phyloP scores from a whole-genome alignment of 2,888 invertebrate genomes.

The Clepsis dumicolana region DNA sequence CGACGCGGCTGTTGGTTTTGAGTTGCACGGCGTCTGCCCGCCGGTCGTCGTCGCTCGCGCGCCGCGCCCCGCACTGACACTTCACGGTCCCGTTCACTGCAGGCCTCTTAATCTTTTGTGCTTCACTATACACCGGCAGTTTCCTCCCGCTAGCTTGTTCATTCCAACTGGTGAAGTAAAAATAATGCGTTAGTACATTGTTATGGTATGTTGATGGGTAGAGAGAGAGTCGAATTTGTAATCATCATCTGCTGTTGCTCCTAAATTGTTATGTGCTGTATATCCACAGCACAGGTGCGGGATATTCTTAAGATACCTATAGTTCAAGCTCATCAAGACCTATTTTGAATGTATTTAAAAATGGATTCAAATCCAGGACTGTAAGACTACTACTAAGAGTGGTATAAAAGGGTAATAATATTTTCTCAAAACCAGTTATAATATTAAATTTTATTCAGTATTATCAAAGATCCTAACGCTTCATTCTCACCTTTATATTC shows the following conservation, averaged over 20 bases:
- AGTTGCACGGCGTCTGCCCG: slow-evolving; percentile 68
- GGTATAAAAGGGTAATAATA: no score
- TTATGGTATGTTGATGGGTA: not conserved
- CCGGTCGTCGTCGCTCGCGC: slow-evolving; percentile 62
- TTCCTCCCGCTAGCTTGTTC: slow-evolving; percentile 83
- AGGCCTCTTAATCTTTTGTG: slow-evolving; percentile 84
- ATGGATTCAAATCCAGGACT: no score
- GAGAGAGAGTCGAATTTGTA: no score
- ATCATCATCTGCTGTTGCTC: no score
- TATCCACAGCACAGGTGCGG: no score
- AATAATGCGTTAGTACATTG: slow-evolving; percentile 24
- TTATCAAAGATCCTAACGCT: slow-evolving; percentile 1
- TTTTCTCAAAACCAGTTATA: no score
- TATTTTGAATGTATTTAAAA: no score
- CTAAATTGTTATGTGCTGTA: no score
- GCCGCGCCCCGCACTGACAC: slow-evolving; percentile 79
- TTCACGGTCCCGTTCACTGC: slow-evolving; percentile 75
- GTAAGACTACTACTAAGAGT: no score
- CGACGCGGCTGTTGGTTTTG: slow-evolving; percentile 79
- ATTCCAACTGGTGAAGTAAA: slow-evolving; percentile 78
- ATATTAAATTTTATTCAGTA: no score
- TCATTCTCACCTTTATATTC: slow-evolving; percentile 82
- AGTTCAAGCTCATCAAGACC: no score
- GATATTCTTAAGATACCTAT: no score
- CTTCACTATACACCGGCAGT: slow-evolving; percentile 84